Percentiles rank a stretch among this genome's conserved stretches.
Conservation (phyloP, 2,113 vertebrate species). For the Aramus guarauna region DNA sequence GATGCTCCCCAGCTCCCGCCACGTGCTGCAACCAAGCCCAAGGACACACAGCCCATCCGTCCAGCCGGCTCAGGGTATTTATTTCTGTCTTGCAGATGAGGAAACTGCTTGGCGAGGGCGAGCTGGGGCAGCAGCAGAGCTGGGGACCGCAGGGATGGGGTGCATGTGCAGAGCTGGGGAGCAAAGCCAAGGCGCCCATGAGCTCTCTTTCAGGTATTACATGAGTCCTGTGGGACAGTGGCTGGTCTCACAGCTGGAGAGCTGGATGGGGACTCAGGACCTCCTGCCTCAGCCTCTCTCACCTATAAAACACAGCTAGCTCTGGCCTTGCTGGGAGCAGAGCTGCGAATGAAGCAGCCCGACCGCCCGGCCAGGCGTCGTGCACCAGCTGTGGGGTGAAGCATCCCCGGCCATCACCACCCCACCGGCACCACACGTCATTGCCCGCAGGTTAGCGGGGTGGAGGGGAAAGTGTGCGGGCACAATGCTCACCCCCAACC, state of each 20-base stretch:
- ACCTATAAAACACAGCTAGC: background rate
- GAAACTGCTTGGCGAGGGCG: background rate
- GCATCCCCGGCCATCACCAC: background rate
- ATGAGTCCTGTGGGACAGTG: background rate
- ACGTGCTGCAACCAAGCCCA: rapidly evolving
- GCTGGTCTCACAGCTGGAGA: background rate
- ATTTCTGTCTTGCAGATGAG: background rate
- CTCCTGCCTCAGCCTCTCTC: background rate
- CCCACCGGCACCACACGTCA: rapidly evolving
- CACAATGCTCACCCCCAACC: background rate
- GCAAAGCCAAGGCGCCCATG: background rate
- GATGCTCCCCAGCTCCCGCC: background rate
- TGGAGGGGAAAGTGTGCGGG: rapidly evolving
- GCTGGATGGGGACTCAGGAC: background rate
- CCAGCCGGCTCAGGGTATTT: background rate
- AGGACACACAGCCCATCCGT: background rate
- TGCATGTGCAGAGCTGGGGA: background rate
- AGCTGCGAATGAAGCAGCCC: rapidly evolving
- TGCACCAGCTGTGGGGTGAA: background rate
- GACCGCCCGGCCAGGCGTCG: background rate
- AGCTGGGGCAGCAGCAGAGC: background rate
- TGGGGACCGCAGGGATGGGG: background rate
- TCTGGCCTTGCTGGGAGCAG: too few relatives aligned
- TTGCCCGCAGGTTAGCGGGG: rapidly evolving
- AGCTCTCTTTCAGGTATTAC: background rate